Conservation (phyloP, 2,113 vertebrate species). For the Plecturocebus donacophilus region DNA sequence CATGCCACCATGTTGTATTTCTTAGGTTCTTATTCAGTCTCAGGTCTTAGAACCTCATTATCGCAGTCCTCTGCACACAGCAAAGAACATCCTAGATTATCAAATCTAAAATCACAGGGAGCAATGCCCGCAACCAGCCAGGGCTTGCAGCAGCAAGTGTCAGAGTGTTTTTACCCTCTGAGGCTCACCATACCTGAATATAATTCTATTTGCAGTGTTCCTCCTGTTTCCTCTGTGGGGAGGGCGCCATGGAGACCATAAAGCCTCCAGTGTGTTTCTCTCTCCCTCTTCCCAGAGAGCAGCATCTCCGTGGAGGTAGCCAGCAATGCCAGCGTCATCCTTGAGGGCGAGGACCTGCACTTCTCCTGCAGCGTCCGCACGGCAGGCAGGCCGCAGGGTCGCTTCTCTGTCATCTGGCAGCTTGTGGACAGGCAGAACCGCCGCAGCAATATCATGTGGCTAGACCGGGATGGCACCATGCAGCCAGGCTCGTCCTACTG, state of each 20-base stretch:
- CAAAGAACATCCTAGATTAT: background rate
- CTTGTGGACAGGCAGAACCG: slow-evolving; percentile 88
- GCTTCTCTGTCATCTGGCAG: slow-evolving; percentile 92
- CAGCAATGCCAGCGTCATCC: slow-evolving; percentile 91
- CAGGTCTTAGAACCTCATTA: background rate
- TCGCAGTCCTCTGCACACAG: background rate
- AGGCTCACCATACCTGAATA: background rate
- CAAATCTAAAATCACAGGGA: background rate
- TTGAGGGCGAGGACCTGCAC: slow-evolving; percentile 93
- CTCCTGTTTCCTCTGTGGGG: background rate
- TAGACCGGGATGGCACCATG: slow-evolving; percentile 92
- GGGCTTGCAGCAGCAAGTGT: background rate
- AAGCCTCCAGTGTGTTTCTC: background rate
- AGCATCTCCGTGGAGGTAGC: slow-evolving; percentile 93
- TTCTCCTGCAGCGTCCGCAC: slow-evolving; percentile 91
- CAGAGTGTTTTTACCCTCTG: background rate
- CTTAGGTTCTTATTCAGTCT: background rate
- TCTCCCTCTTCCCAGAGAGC: slow-evolving; percentile 89
- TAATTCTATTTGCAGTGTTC: background rate
- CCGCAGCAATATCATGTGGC: slow-evolving; percentile 89
- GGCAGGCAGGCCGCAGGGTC: slow-evolving; percentile 82
- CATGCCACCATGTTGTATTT: background rate
- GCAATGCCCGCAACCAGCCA: background rate
- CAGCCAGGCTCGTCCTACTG: slow-evolving; percentile 88
- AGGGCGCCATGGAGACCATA: background rate